Evolutionary conservation across 2,797 vertebrate genomes (phyloP), one percentile per base, ranked within the genome.

Genomic region (Hipposideros larvatus): DNA sequence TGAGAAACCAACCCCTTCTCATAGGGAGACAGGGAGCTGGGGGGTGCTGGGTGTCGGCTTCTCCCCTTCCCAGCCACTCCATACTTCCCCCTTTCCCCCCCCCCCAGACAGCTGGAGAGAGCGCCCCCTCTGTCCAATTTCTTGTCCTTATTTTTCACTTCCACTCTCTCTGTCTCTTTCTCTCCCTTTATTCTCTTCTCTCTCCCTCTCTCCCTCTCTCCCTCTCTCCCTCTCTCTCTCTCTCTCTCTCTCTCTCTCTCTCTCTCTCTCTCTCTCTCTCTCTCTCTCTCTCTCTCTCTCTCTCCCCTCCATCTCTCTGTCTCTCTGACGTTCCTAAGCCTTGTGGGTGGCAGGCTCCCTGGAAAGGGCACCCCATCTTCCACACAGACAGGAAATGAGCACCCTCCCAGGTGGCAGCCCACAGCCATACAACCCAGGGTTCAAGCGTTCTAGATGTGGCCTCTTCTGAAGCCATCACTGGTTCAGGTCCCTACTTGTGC

Each of bases 391-490:
- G 78, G 87, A 96, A 84, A 63, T 0, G 48, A 43, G 73, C 86
- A 21, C 46, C 80, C 84, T 59, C 61, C 43, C 51, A 19, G 28
- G 31, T 63, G 0, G n/a, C 28, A 1, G 94, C 84, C 46, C 5
- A 55, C 53, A 55, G 53, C 53, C 18, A 19, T 55, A 55, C 16
- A 28, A 11, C 90, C 51, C 85, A 71, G 61, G 48, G 78, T 71
- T 79, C 92, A 95, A 93, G 55, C 57, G 24, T 73, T 92, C 97
- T 91, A 96, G 96, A 91, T 93, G 92, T 82, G 73, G 86, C 94
- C 57, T 63, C 19, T 37, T 79, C 71, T 37, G 43, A 51, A 0
- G 10, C 41, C 41, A 14, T 24, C n/a, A 70, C 57, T 11, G 37
- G 22, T 15, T 75, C 75, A 74, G n/a, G 74, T 37, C 28, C 66